phyloP scores from a whole-genome alignment of 2,888 invertebrate species.

The Mycogona germanica region DNA sequence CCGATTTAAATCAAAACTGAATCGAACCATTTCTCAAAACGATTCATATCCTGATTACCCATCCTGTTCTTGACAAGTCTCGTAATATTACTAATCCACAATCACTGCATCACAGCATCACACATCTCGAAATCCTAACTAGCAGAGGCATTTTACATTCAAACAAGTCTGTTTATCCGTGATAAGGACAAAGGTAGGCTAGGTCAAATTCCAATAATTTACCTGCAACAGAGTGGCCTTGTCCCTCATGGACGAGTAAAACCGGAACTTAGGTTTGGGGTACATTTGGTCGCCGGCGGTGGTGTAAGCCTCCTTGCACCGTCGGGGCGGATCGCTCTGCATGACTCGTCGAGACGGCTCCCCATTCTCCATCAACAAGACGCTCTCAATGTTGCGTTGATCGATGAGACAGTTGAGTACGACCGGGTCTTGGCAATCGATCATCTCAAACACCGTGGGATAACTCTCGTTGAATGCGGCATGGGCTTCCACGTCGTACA shows the following conservation, averaged over 20 bases:
- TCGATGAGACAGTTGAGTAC: constrained; percentile 79
- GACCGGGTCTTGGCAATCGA: constrained; percentile 59
- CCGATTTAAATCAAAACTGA: no score
- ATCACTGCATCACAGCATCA: no score
- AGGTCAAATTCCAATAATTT: no score
- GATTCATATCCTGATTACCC: no score
- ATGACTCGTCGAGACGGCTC: constrained; percentile 57
- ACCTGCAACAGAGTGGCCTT: constrained; percentile 17
- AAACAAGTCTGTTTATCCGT: no score
- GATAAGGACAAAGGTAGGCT: no score
- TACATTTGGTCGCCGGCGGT: constrained; percentile 22
- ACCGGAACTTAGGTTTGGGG: constrained; percentile 21
- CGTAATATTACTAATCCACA: no score
- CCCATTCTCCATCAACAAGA: constrained; percentile 59
- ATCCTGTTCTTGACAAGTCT: no score
- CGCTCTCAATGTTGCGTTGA: constrained; percentile 62
- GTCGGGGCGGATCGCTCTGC: constrained; percentile 35
- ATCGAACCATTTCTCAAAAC: no score
- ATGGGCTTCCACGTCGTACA: constrained; percentile 20
- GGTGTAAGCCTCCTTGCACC: constrained; percentile 28
- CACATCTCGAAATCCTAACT: no score
- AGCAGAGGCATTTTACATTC: no score
- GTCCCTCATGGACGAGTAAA: constrained; percentile 19
- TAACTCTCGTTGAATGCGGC: constrained; percentile 25
- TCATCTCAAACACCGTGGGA: constrained; percentile 48